Base-by-base conservation (phyloP, 2,797 vertebrate species). In the Phalloptychus januarius region DNA sequence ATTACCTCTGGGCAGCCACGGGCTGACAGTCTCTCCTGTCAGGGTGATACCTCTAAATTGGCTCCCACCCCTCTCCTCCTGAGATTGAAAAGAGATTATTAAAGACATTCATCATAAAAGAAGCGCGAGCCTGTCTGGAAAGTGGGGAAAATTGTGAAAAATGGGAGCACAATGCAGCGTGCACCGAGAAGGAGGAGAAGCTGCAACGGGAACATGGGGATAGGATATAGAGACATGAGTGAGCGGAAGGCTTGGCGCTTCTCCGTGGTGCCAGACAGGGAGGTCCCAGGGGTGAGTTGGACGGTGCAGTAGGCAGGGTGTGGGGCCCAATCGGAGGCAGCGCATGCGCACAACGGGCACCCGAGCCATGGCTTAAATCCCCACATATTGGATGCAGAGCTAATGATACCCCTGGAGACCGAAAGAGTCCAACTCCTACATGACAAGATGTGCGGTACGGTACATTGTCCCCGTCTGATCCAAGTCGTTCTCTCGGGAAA, bases 31-130 rank as follows among this genome's bases (percentile, higher is more conserved):
- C 87, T 93, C 87, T 93, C 89, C 88, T 84, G 58, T 92, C 91
- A 93, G 92, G 89, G 85, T 79, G 82, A 91, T 90, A 88, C 83
- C 90, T 92, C 88, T 91, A 94, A 94, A 95, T 94, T 94, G 93
- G 91, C 93, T 92, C 80, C 92, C 89, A 84, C 87, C 91, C 87
- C 78, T 91, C 79, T 83, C 83, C 90, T 89, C 89, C 87, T 81
- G 90, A 93, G 93, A 95, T 91, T 90, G 90, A 92, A 89, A 92
- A 92, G 83, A 93, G 90, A 95, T 95, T 93, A 95, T 95, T 93
- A 94, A 91, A 91, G 84, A 83, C 92, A 94, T 95, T 94, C 77
- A 93, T 95, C 94, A 94, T 82, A 79, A 83, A 38, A 72, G 79
- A 81, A 82, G 82, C 82, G 85, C 46, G 54, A 86, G 84, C 67